A percentile compares a stretch with the other conserved stretches of the same genome.
Evolutionary conservation across 2,113 vertebrate species (phyloP).

Genomic region (Dascyllus trimaculatus): DNA sequence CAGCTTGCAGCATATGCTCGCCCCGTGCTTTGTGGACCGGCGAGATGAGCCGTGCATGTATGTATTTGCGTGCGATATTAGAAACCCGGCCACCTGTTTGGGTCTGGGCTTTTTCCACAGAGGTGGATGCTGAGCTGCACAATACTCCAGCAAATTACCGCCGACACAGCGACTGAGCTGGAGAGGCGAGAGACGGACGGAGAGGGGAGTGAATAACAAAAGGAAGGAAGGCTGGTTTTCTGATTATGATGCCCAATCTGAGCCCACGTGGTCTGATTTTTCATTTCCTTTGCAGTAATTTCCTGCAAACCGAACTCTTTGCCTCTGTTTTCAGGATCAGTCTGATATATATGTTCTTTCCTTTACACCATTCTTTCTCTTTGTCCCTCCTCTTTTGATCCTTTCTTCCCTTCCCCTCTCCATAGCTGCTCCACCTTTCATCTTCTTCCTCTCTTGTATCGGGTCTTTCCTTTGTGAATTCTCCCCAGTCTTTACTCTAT

Average conservation of each 20-base stretch:
- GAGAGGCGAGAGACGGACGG: slow-evolving; percentile 5
- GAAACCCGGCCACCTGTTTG: slow-evolving; percentile 51
- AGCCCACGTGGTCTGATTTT: too few relatives aligned
- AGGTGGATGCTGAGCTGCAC: slow-evolving; percentile 45
- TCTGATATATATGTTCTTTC: neutral
- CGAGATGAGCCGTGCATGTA: neutral
- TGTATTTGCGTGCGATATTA: slow-evolving; percentile 10
- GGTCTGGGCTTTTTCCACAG: slow-evolving; percentile 25
- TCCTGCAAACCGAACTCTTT: too few relatives aligned
- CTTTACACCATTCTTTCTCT: neutral
- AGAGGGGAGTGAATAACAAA: neutral
- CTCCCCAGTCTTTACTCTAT: slow-evolving; percentile 3
- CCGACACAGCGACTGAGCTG: slow-evolving; percentile 17
- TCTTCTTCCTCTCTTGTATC: neutral
- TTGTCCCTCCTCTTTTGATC: too few relatives aligned
- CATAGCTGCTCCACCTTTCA: slow-evolving; percentile 11
- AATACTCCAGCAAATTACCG: slow-evolving; percentile 47
- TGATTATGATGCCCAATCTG: too few relatives aligned
- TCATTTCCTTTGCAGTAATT: too few relatives aligned
- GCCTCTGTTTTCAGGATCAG: neutral
- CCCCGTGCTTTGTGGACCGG: neutral
- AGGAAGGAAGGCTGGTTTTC: neutral
- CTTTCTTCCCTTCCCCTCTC: neutral
- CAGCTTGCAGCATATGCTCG: slow-evolving; percentile 22
- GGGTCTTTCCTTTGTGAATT: neutral